phyloP scores from a whole-genome alignment of 2,888 invertebrate genomes.

The Lysandra coridon region DNA sequence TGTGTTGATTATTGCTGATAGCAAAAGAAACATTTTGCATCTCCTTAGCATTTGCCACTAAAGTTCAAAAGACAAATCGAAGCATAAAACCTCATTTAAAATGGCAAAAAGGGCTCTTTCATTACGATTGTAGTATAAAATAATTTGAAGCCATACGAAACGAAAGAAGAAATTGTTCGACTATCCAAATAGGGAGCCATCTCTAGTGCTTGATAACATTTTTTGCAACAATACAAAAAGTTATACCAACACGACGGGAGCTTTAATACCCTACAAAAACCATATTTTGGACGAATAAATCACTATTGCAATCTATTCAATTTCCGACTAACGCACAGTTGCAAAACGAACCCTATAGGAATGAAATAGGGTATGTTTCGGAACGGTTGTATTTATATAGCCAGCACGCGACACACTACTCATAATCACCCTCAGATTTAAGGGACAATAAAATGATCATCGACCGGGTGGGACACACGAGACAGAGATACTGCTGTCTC shows the following conservation, averaged over 20 bases:
- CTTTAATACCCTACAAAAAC: constrained; percentile 7
- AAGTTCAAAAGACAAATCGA: too few species aligned
- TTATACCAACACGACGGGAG: constrained; percentile 10
- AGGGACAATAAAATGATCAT: constrained; percentile 30
- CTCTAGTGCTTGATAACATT: background rate
- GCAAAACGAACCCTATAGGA: background rate
- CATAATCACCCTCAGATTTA: constrained; percentile 32
- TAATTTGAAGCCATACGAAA: background rate
- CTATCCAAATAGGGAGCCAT: background rate
- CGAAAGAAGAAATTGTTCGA: background rate
- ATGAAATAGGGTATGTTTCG: background rate
- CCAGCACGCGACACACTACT: constrained; percentile 31
- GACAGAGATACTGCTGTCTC: background rate
- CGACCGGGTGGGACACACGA: constrained; percentile 5
- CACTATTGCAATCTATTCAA: constrained; percentile 22
- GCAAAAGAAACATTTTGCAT: too few species aligned
- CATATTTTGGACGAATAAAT: constrained; percentile 18
- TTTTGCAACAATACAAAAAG: constrained; percentile 12
- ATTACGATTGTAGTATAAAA: too few species aligned
- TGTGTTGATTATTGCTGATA: too few species aligned
- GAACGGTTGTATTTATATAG: background rate
- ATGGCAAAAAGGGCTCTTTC: too few species aligned
- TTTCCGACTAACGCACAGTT: background rate
- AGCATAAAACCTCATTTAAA: too few species aligned
- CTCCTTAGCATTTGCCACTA: too few species aligned